These are phyloP conservation scores for Bombus fervidus DNA, from an alignment of 1,140 invertebrate species.

Conservation along the genomic window DNA sequence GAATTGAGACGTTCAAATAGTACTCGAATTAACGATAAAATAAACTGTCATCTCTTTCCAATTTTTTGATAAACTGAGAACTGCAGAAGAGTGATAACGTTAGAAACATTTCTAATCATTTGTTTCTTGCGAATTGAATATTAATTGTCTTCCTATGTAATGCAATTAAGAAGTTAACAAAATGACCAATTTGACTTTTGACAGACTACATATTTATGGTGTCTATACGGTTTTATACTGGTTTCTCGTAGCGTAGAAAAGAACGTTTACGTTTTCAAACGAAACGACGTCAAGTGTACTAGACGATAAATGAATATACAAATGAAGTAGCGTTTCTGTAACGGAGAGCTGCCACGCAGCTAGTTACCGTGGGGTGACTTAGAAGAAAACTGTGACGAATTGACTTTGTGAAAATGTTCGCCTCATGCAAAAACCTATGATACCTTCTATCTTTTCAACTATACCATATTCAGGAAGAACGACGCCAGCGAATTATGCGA, in stretches of 20 bases:
- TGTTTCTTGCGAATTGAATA: neutral
- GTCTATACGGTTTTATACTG: too few species aligned
- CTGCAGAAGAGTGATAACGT: too few species aligned
- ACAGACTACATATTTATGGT: too few species aligned
- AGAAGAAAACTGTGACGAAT: conserved; percentile 16
- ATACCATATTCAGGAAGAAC: conserved; percentile 57
- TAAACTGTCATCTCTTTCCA: too few species aligned
- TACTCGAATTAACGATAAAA: too few species aligned
- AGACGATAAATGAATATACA: conserved; percentile 37
- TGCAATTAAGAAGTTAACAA: neutral
- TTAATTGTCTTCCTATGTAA: neutral
- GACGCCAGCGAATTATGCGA: conserved; percentile 64
- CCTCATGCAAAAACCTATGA: conserved; percentile 11
- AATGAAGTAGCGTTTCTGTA: conserved; percentile 12
- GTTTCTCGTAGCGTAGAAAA: neutral
- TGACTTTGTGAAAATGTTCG: conserved; percentile 22
- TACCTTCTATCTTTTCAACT: neutral
- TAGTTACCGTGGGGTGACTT: conserved; percentile 30
- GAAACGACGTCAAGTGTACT: conserved; percentile 50
- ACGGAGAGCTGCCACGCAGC: conserved; percentile 28
- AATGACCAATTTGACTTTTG: too few species aligned
- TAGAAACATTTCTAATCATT: too few species aligned
- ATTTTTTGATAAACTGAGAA: too few species aligned
- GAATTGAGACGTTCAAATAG: too few species aligned
- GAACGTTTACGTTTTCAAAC: conserved; percentile 48